Evolutionary conservation across 2,113 vertebrate genomes (phyloP), one percentile per base, ranked within the genome.

Genomic region (Pipra filicauda): DNA sequence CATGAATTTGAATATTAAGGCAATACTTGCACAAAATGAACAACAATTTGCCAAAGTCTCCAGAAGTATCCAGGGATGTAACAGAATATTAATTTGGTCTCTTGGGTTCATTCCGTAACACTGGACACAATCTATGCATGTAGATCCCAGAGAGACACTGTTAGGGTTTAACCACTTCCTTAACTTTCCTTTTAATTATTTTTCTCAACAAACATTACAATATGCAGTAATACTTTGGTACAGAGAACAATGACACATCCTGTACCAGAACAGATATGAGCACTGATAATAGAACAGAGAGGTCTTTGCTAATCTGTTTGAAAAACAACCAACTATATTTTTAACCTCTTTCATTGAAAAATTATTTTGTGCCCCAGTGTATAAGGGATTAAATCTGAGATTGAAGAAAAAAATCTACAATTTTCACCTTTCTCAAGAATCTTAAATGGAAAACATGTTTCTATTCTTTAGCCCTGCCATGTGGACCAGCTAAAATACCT

Each of bases 241-340:
- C 91, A 79, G 86, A 89, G 76, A 89, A 65, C 83, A 95, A 69
- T 85, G 92, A 91, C 83, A 95, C 92, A 85, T 92, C 70, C 73
- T 94, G 91, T 96, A 94, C 91, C 76, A 89, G 86, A 92, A 85
- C 55, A 94, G 88, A 93, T 94, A 94, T 22, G 44, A 87, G 5
- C 16, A 75, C 52, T 87, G 96, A 93, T 86, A 97, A 72, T 12
- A 76, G 66, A 95, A 93, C 73, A 94, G 52, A 89, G 44, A 85
- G 18, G 70, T 76, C 70, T 96, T 96, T 96, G 88, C 94, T 93
- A 69, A 84, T 91, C 57, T 78, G 31, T 75, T 91, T 84, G 51
- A 81, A 93, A 94, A 93, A 92, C 44, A 93, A 87, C 17, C 37
- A 76, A 37, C 49, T 72, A 62, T 31, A 51, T 86, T 92, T 96